Evolutionary conservation across 2,113 vertebrate species (phyloP).

Genomic region (Himantopus leucocephalus): DNA sequence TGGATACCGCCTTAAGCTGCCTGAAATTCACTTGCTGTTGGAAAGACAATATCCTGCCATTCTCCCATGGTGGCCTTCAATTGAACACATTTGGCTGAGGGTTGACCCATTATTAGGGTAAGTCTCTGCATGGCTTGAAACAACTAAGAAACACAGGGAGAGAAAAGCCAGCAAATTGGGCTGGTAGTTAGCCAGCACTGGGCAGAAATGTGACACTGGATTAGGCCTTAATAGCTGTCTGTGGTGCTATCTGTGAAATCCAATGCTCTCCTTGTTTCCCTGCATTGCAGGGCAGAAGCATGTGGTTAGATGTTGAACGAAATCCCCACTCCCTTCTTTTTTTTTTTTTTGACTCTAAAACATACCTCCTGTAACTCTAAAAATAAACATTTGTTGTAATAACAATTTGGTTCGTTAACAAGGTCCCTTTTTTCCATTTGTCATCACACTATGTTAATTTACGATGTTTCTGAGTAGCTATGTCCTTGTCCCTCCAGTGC

Average conservation of each 20-base stretch:
- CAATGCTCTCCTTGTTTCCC: constrained; percentile 58
- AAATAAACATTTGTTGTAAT: background rate
- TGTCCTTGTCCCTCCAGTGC: background rate
- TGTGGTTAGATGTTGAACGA: constrained; percentile 16
- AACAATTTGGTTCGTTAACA: constrained; percentile 15
- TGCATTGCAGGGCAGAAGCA: constrained; percentile 36
- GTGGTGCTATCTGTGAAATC: constrained; percentile 72
- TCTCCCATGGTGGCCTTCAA: constrained; percentile 86
- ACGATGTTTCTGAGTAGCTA: background rate
- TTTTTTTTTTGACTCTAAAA: background rate
- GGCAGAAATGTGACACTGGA: constrained; percentile 77
- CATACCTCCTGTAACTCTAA: constrained; percentile 9
- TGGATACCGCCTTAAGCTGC: constrained; percentile 82
- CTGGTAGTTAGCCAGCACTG: constrained; percentile 69
- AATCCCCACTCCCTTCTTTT: background rate
- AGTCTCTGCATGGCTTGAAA: constrained; percentile 76
- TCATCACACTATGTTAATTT: constrained; percentile 56
- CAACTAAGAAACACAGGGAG: constrained; percentile 76
- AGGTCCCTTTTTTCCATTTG: background rate
- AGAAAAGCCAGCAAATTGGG: constrained; percentile 75
- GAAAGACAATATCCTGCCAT: constrained; percentile 86
- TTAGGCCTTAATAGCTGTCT: constrained; percentile 77
- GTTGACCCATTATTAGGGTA: constrained; percentile 81
- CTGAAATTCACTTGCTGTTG: constrained; percentile 84
- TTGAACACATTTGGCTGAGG: constrained; percentile 80